phyloP scores from a whole-genome alignment of 2,113 vertebrate species.

The Corynorhinus townsendii region DNA sequence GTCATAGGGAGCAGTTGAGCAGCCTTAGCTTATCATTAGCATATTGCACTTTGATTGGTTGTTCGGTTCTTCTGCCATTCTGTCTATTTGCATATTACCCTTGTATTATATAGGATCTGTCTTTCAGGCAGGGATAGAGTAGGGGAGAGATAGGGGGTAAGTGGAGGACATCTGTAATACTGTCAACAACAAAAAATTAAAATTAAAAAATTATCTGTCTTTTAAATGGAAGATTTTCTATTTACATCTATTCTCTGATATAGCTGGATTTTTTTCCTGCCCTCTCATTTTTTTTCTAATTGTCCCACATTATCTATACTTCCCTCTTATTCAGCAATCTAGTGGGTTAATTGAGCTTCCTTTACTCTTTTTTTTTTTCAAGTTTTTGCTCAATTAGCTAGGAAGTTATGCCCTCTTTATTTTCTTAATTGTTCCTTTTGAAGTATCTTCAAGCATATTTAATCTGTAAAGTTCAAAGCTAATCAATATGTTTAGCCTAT shows the following conservation, averaged over 20 bases:
- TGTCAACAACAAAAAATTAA: background rate
- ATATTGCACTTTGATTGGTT: too few relatives aligned
- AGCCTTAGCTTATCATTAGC: too few relatives aligned
- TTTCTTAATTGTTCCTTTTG: background rate
- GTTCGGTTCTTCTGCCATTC: too few relatives aligned
- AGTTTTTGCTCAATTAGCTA: background rate
- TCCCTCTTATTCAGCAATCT: background rate
- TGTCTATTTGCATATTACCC: too few relatives aligned
- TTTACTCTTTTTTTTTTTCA: background rate
- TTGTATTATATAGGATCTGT: background rate
- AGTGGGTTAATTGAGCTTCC: background rate
- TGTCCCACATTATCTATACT: background rate
- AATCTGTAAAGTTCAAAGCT: background rate
- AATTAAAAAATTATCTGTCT: background rate
- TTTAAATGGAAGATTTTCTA: conserved; percentile 17
- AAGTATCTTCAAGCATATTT: conserved; percentile 7
- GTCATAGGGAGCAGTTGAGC: too few relatives aligned
- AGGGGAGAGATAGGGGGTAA: background rate
- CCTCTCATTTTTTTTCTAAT: background rate
- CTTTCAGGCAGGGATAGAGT: background rate
- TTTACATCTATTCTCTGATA: background rate
- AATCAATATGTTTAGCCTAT: background rate
- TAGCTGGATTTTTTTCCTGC: background rate
- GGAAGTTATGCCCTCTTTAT: background rate
- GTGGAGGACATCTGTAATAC: background rate